phyloP scores from a whole-genome alignment of 2,113 vertebrate genomes.

The Burhinus oedicnemus region DNA sequence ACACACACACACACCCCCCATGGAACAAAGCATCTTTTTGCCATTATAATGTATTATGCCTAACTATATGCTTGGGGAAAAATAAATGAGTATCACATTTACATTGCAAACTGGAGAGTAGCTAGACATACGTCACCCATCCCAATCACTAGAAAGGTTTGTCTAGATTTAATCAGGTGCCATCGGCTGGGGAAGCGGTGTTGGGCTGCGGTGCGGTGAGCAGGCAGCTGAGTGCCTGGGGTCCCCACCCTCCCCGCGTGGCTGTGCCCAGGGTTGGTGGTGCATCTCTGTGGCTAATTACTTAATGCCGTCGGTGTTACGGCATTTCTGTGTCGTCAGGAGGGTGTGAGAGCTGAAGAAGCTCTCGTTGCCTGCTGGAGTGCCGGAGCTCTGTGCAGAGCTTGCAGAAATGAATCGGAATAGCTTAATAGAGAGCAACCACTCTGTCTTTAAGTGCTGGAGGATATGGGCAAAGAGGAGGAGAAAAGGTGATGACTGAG shows the following conservation, averaged over 20 bases:
- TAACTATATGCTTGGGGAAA: neutral
- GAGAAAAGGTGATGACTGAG: neutral
- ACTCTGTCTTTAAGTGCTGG: neutral
- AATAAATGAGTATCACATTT: neutral
- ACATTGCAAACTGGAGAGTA: neutral
- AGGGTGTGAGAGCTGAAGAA: neutral
- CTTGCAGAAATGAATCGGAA: neutral
- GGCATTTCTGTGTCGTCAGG: neutral
- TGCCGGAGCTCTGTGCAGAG: neutral
- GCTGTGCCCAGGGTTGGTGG: fast-evolving
- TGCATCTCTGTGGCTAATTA: too few species aligned
- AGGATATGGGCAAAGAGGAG: neutral
- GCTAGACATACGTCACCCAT: fast-evolving
- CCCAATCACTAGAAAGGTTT: neutral
- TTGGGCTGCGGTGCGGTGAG: too few species aligned
- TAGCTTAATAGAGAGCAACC: neutral
- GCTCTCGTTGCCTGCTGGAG: neutral
- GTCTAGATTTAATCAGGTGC: neutral
- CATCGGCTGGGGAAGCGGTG: fast-evolving
- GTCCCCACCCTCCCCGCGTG: neutral
- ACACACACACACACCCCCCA: neutral
- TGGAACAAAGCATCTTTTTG: conserved; percentile 53
- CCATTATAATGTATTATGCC: conserved; percentile 22
- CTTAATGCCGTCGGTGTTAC: fast-evolving
- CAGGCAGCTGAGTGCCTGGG: too few species aligned